Conservation (phyloP, 2,888 invertebrate genomes). For the Craniophora ligustri region DNA sequence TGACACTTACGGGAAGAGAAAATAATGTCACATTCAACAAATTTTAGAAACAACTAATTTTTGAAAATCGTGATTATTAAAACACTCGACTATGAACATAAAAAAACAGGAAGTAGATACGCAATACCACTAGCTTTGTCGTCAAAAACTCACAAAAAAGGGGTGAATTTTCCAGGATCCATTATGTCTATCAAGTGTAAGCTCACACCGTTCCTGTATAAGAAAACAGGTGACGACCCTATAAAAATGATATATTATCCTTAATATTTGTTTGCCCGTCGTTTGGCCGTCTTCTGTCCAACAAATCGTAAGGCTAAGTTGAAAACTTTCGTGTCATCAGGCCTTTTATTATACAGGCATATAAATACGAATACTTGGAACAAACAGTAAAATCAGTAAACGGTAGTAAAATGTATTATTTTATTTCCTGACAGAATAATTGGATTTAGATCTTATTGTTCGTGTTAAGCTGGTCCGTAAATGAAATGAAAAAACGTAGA, state of each 20-base stretch:
- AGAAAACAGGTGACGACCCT: slow-evolving; percentile 47
- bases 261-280: slow-evolving; percentile 57
- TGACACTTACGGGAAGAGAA: too few species aligned
- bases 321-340: slow-evolving; percentile 5
- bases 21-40: too few species aligned
- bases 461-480: too few species aligned
- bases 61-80: too few species aligned
- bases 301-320: slow-evolving; percentile 3
- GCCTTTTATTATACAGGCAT: slow-evolving; percentile 9
- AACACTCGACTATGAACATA: too few species aligned
- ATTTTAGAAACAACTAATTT: too few species aligned
- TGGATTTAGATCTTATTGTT: slow-evolving; percentile 3
- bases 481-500: too few species aligned
- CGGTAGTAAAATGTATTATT: slow-evolving; percentile 3
- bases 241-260: slow-evolving; percentile 62
- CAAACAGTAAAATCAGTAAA: neutral
- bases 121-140: too few species aligned
- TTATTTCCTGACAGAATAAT: slow-evolving; percentile 2
- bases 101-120: too few species aligned
- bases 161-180: too few species aligned
- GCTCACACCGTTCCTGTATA: slow-evolving; percentile 14
- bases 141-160: too few species aligned
- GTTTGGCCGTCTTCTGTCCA: neutral
- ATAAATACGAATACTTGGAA: slow-evolving; percentile 4
- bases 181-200: slow-evolving; percentile 19